Evolutionary conservation across 23 tunicate genomes (phyloP).

Genomic region (Ciona savignyi): DNA sequence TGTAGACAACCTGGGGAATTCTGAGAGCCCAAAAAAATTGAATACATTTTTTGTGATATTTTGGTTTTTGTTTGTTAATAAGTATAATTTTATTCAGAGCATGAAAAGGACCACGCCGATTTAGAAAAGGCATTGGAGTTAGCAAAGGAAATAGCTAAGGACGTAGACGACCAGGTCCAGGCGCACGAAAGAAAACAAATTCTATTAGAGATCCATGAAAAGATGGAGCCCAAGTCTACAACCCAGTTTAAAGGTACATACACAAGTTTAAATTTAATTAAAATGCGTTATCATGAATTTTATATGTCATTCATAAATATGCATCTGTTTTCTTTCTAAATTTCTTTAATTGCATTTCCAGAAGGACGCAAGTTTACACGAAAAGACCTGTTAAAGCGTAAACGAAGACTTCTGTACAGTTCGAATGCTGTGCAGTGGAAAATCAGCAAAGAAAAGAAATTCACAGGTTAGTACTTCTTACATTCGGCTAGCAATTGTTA

Average conservation of each 20-base stretch:
- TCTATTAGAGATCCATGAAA: conserved; percentile 57
- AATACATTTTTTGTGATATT: no score
- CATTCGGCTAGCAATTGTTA: background rate
- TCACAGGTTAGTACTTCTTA: conserved; percentile 22
- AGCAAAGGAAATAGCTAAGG: conserved; percentile 61
- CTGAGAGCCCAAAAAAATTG: conserved; percentile 28
- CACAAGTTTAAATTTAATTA: background rate
- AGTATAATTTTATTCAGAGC: conserved; percentile 40
- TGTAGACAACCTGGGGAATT: conserved; percentile 32
- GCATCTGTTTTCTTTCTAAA: no score
- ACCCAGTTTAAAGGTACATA: conserved; percentile 57
- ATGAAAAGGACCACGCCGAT: conserved; percentile 39
- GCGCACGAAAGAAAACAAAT: conserved; percentile 44
- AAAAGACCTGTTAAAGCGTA: conserved; percentile 40
- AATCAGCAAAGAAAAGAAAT: conserved; percentile 21
- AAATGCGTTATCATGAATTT: background rate
- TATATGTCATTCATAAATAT: background rate
- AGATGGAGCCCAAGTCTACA: conserved; percentile 40
- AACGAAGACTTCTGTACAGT: conserved; percentile 37
- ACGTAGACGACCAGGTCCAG: conserved; percentile 82
- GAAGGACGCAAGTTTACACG: conserved; percentile 65
- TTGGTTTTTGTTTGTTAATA: no score
- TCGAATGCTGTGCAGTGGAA: conserved; percentile 70
- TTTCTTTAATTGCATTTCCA: no score
- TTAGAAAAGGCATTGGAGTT: conserved; percentile 53